A percentile compares a stretch with the other conserved stretches of the same genome.
phyloP scores from a whole-genome alignment of 1,140 invertebrate genomes.

The Batillaria attramentaria region DNA sequence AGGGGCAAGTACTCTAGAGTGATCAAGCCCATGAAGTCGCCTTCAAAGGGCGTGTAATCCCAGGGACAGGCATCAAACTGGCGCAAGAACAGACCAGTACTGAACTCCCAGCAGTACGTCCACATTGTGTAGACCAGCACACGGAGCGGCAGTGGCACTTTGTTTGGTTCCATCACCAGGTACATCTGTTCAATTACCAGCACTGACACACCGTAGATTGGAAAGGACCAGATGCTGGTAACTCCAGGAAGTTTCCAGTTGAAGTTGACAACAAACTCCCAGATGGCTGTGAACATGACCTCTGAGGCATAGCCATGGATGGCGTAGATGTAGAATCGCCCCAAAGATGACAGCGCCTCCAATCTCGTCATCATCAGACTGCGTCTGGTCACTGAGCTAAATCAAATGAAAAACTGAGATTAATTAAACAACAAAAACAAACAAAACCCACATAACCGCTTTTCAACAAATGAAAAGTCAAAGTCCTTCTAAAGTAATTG shows the following conservation, averaged over 20 bases:
- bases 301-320: conserved; percentile 75
- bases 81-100: conserved; percentile 72
- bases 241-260: conserved; percentile 74
- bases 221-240: conserved; percentile 74
- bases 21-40: conserved; percentile 74
- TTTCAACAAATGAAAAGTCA: not conserved
- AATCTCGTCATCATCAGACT: conserved; percentile 36
- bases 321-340: conserved; percentile 74
- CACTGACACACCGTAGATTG: conserved; percentile 73
- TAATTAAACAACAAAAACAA: not conserved
- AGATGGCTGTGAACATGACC: conserved; percentile 75
- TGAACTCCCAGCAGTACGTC: conserved; percentile 75
- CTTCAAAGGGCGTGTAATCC: conserved; percentile 74
- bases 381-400: not conserved
- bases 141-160: conserved; percentile 68
- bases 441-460: not conserved
- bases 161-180: conserved; percentile 53
- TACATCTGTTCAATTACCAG: conserved; percentile 72
- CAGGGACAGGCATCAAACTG: conserved; percentile 75
- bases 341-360: conserved; percentile 47
- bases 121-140: conserved; percentile 73
- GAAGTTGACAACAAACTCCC: conserved; percentile 74
- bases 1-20: conserved; percentile 75
- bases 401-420: not conserved
- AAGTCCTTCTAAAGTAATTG: too few species aligned